phyloP scores from a whole-genome alignment of 2,113 vertebrate species.

The Heteronetta atricapilla region DNA sequence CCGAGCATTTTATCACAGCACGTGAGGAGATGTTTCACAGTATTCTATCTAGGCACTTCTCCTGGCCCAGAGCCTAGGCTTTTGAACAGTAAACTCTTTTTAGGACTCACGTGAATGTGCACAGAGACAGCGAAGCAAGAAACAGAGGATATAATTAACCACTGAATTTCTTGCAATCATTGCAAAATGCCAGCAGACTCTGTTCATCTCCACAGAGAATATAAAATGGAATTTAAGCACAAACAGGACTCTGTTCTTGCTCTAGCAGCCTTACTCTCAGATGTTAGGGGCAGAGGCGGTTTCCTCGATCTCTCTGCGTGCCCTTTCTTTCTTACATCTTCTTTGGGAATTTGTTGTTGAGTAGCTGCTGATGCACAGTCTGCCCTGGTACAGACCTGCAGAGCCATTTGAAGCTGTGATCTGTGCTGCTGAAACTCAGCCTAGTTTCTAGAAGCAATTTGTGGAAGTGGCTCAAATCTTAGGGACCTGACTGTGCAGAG shows the following conservation, averaged over 20 bases:
- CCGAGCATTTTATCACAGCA: neutral
- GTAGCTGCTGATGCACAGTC: neutral
- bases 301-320: neutral
- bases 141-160: conserved; percentile 56
- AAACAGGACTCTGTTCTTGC: conserved; percentile 10
- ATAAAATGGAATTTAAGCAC: conserved; percentile 4
- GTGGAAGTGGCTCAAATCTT: neutral
- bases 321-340: neutral
- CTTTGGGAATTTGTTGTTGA: neutral
- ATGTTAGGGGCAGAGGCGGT: neutral
- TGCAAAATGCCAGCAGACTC: conserved; percentile 33
- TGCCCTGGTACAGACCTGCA: neutral
- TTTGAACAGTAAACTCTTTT: conserved; percentile 31
- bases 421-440: neutral
- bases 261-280: neutral
- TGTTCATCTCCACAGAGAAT: neutral
- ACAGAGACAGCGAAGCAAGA: neutral
- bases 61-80: conserved; percentile 38
- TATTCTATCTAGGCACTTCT: conserved; percentile 1
- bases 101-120: conserved; percentile 19
- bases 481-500: neutral
- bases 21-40: conserved; percentile 5
- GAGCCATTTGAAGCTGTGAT: neutral
- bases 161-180: neutral
- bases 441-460: neutral